Evolutionary conservation across 2,797 vertebrate species (phyloP), one percentile per base, ranked within the genome.

Genomic region (Enteromius anoplus): DNA sequence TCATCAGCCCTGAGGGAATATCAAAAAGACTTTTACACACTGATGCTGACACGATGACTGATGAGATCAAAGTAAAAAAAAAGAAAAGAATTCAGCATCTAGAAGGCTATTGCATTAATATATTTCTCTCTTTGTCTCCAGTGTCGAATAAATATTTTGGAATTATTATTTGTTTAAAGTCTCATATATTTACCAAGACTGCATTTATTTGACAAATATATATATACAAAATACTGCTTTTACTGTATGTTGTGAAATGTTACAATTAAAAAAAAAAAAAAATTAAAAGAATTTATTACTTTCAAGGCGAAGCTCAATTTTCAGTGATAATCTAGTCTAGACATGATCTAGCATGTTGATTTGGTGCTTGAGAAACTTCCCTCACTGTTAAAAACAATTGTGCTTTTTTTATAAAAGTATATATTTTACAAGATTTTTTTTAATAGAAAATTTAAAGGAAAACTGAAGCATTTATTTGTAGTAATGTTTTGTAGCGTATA

Each of bases 1-100:
- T 65, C 55, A 45, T 66, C 70, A 37, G 66, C 42, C 76, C 77
- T 47, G 17, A 65, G 81, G 81, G 53, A 70, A 55, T 45, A 17
- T 68, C 62, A 66, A 40, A 65, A n/a, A 45, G 4, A 34, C 7
- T 17, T 23, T 10, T n/a, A 21, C 10, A 53, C 29, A 45, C 23
- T 32, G 40, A 37, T 0, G 14, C n/a, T 68, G 26, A 64, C 23
- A 49, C n/a, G 15, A 12, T 5, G 1, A 12, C 23, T 29, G 21
- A 4, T 62, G 5, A 19, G 37, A 34, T 53, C 29, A 34, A 45
- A 45, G 11, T 45, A 12, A 11, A 45, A 40, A 40, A 42, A 10
- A 6, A 4, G 5, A 34, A 7, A 37, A 45, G 51, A 11, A 26
- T 3, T 21, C 0, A 12, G 12, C 3, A 45, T 47, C 6, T 14